Evolutionary conservation across 1,140 invertebrate genomes (phyloP).

Genomic region (Holcopasites calliopsidis): DNA sequence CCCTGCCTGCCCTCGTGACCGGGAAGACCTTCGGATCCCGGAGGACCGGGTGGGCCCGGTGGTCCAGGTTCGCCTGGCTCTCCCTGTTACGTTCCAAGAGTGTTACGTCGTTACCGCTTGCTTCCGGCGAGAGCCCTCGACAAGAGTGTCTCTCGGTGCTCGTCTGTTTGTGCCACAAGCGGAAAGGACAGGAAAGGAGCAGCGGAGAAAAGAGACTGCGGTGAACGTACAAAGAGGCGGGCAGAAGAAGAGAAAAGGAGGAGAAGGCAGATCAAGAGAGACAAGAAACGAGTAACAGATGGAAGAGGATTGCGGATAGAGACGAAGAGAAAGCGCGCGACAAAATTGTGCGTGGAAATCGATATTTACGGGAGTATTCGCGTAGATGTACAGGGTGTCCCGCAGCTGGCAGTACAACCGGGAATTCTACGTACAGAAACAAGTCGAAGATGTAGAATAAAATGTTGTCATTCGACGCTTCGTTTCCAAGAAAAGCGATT

Average conservation of each 20-base stretch:
- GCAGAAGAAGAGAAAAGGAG: conserved; percentile 15
- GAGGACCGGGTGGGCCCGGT: conserved; percentile 90
- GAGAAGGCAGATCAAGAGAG: neutral
- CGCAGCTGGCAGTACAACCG: no score
- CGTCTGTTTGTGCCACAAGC: conserved; percentile 61
- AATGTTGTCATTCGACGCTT: neutral
- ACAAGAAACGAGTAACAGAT: conserved; percentile 12
- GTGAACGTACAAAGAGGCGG: conserved; percentile 21
- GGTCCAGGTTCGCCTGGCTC: conserved; percentile 94
- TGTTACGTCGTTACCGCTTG: conserved; percentile 65
- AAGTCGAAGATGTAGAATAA: no score
- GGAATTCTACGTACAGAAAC: no score
- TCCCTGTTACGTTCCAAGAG: conserved; percentile 83
- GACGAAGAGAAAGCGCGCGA: conserved; percentile 34
- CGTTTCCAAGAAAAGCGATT: neutral
- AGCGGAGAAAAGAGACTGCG: conserved; percentile 11
- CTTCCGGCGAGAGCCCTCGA: conserved; percentile 65
- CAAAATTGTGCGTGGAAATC: conserved; percentile 52
- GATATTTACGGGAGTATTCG: neutral
- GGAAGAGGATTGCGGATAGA: conserved; percentile 30
- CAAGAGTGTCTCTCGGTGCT: conserved; percentile 64
- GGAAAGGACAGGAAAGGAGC: conserved; percentile 47
- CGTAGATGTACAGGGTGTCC: no score
- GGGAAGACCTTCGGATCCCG: conserved; percentile 87
- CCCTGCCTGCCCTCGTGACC: conserved; percentile 91